A percentile compares a stretch with the other conserved stretches of the same genome.
phyloP scores from a whole-genome alignment of 2,113 vertebrate species.

The Coracopsis vasa region DNA sequence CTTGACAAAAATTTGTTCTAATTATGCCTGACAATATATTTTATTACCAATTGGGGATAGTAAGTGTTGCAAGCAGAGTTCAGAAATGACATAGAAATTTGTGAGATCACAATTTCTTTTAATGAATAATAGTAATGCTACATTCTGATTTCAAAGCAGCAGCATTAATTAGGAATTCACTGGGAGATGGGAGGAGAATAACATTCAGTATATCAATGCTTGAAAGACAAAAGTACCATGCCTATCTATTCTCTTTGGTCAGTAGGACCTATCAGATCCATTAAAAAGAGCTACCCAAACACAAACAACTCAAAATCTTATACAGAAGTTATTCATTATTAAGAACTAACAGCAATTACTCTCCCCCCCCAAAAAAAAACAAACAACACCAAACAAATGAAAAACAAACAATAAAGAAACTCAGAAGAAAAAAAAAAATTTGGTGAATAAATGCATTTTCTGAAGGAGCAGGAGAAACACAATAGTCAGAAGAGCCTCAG shows the following conservation, averaged over 20 bases:
- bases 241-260: background rate
- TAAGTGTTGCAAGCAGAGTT: background rate
- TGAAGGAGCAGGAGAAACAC: background rate
- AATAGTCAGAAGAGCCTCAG: background rate
- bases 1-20: background rate
- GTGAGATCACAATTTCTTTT: background rate
- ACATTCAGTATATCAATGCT: background rate
- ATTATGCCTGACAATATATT: background rate
- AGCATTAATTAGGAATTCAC: background rate
- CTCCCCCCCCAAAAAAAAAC: too few relatives aligned
- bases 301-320: background rate
- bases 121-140: background rate
- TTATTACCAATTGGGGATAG: background rate
- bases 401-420: background rate
- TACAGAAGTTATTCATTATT: background rate
- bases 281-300: background rate
- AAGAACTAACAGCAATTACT: background rate
- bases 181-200: background rate
- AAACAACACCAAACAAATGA: too few relatives aligned
- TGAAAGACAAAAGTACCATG: background rate
- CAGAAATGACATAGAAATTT: background rate
- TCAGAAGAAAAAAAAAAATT: background rate
- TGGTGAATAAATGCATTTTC: fast-evolving
- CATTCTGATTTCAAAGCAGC: background rate
- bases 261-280: background rate